These are phyloP conservation scores for Intellagama lesueurii DNA, from an alignment of 2,797 vertebrate genomes.

Conservation along the genomic window DNA sequence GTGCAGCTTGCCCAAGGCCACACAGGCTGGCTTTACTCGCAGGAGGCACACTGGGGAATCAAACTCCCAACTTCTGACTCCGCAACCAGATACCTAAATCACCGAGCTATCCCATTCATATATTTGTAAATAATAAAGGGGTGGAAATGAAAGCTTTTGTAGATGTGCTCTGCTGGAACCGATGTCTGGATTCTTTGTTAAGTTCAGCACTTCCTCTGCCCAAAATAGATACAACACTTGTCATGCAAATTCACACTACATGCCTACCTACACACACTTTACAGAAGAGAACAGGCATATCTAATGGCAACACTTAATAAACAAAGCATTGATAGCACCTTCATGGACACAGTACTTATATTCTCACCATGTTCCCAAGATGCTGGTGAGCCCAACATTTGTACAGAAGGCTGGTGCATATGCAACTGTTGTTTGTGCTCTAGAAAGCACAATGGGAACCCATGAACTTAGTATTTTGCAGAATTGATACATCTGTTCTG, in stretches of 20 bases:
- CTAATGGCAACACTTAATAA: neutral
- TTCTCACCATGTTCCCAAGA: neutral
- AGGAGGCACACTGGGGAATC: no score
- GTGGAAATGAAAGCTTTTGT: neutral
- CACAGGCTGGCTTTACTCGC: no score
- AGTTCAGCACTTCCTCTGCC: constrained; percentile 21
- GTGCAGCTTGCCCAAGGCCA: no score
- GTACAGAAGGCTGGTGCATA: neutral
- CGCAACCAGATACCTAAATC: no score
- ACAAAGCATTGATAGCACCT: neutral
- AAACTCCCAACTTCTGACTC: no score
- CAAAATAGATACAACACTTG: constrained; percentile 30
- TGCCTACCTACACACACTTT: constrained; percentile 20
- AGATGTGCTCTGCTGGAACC: constrained; percentile 14
- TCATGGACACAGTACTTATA: neutral
- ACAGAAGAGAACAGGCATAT: neutral
- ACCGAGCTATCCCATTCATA: neutral
- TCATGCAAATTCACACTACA: constrained; percentile 23
- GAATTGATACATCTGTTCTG: neutral
- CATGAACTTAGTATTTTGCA: neutral
- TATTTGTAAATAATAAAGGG: neutral
- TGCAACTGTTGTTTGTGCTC: neutral
- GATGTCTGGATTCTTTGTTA: constrained; percentile 1
- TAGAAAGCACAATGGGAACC: neutral
- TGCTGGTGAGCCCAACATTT: neutral